Evolutionary conservation across 2,113 vertebrate genomes (phyloP).

Genomic region (Asarcornis scutulata): DNA sequence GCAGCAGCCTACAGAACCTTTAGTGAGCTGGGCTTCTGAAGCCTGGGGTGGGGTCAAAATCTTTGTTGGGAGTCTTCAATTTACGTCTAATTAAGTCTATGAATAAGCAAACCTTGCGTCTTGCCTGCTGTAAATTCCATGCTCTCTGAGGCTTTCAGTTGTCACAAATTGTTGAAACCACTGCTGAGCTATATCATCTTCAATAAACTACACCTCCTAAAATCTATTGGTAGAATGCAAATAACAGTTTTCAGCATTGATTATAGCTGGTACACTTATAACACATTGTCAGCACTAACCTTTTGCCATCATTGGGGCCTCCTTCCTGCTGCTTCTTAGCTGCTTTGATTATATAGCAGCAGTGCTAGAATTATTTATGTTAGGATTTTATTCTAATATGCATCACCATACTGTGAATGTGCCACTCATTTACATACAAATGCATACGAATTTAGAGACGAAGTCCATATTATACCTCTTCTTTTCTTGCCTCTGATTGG

Average conservation of each 20-base stretch:
- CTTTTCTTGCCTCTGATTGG: background rate
- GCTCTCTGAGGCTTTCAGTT: background rate
- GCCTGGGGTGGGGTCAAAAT: slow-evolving; percentile 86
- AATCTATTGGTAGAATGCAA: background rate
- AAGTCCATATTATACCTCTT: background rate
- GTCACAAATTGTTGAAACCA: background rate
- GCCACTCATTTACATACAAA: background rate
- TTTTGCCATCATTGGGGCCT: background rate
- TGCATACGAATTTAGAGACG: background rate
- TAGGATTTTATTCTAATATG: background rate
- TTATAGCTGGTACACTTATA: background rate
- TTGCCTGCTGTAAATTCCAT: background rate
- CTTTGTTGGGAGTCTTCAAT: slow-evolving; percentile 66
- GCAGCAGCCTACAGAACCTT: slow-evolving; percentile 88
- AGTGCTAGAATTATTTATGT: background rate
- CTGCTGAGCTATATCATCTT: background rate
- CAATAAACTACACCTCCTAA: background rate
- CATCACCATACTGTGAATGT: background rate
- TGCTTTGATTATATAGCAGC: background rate
- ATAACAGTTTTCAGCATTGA: background rate
- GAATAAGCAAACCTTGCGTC: slow-evolving; percentile 4
- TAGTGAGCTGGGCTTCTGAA: slow-evolving; percentile 86
- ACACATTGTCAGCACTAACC: background rate
- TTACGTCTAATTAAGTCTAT: slow-evolving; percentile 39
- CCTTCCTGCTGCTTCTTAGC: background rate